Percentiles rank a stretch among this genome's conserved stretches.
Conservation (phyloP, 2,797 vertebrate species). For the Mus spretus region DNA sequence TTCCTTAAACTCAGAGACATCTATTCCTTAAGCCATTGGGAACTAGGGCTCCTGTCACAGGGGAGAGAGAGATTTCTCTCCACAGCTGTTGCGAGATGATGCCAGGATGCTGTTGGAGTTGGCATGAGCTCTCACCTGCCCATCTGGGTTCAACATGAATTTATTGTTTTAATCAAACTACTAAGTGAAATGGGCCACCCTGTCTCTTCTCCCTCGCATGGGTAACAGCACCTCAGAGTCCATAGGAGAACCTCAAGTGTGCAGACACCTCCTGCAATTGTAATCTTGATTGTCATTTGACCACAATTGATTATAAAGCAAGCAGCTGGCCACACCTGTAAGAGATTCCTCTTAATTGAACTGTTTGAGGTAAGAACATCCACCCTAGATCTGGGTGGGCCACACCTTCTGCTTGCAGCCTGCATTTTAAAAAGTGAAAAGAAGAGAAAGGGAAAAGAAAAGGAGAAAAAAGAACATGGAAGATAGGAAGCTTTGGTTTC, state of each 20-base stretch:
- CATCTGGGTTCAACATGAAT: background rate
- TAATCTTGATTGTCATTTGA: background rate
- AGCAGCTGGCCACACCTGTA: background rate
- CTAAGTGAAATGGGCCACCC: background rate
- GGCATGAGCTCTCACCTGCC: background rate
- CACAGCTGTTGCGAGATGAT: background rate
- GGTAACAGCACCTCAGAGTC: background rate
- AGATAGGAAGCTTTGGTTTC: background rate
- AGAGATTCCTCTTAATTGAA: background rate
- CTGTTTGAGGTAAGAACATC: background rate
- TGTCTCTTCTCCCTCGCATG: background rate
- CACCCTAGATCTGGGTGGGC: background rate
- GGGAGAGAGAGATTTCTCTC: background rate
- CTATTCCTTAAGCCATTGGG: background rate
- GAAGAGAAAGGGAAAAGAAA: too few relatives aligned
- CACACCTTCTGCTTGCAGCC: background rate
- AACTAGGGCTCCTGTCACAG: background rate
- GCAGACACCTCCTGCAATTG: background rate
- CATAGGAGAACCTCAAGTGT: background rate
- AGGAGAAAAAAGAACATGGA: too few relatives aligned
- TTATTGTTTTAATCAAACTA: conserved; percentile 65
- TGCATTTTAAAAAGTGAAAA: background rate
- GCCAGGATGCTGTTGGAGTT: background rate
- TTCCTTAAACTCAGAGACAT: background rate
- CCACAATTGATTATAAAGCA: background rate